Conservation (phyloP, 2,797 vertebrate genomes). For the Cyprinodon diabolis region DNA sequence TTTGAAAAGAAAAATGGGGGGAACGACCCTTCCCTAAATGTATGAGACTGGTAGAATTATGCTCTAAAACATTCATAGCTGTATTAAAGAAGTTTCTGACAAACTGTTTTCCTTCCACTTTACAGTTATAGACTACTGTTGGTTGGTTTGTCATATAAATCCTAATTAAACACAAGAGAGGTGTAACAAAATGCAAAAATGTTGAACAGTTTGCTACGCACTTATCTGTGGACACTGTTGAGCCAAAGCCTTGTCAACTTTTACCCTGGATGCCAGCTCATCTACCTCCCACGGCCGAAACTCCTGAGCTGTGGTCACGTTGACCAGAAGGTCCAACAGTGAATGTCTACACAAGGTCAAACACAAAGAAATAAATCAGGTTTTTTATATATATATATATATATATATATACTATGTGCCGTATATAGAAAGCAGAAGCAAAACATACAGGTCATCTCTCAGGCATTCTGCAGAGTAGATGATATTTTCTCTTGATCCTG, state of each 20-base stretch:
- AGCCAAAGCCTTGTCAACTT: conserved; percentile 86
- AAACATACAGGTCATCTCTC: conserved; percentile 87
- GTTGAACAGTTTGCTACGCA: conserved; percentile 55
- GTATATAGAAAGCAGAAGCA: neutral
- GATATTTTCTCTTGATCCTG: conserved; percentile 88
- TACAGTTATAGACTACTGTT: neutral
- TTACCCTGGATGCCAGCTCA: conserved; percentile 81
- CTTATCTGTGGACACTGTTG: conserved; percentile 87
- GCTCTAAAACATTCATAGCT: neutral
- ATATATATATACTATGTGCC: too few relatives aligned
- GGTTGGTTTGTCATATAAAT: neutral
- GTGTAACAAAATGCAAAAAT: neutral
- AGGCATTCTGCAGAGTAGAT: conserved; percentile 87
- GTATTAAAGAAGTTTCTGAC: neutral
- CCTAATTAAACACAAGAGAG: too few relatives aligned
- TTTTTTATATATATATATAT: too few relatives aligned
- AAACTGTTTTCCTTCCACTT: neutral
- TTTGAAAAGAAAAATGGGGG: neutral
- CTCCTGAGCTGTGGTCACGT: conserved; percentile 88
- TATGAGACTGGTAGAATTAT: too few relatives aligned
- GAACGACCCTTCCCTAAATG: neutral
- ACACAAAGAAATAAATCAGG: neutral
- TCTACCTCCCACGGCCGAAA: conserved; percentile 91
- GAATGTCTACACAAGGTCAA: conserved; percentile 77
- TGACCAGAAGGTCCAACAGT: conserved; percentile 88